These are phyloP conservation scores for Tenebrio molitor DNA, from an alignment of 1,140 invertebrate species.

Conservation along the genomic window DNA sequence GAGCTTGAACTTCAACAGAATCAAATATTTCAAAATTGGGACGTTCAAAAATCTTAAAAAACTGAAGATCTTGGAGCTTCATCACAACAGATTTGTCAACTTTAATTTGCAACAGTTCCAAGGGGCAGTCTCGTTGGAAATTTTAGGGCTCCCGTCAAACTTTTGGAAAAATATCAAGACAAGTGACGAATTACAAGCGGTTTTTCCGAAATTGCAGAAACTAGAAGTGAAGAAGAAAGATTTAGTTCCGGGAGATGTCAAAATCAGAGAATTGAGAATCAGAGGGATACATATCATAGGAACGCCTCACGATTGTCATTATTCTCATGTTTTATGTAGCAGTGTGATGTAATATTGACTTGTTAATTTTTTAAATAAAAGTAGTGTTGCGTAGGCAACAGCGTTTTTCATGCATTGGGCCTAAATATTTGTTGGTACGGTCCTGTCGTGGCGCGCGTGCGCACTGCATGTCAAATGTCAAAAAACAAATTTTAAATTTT, in stretches of 20 bases:
- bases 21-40: background rate
- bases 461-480: background rate
- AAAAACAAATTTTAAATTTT: too few relatives aligned
- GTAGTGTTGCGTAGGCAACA: too few relatives aligned
- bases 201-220: background rate
- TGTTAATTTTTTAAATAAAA: background rate
- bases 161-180: background rate
- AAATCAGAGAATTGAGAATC: background rate
- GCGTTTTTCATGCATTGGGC: too few relatives aligned
- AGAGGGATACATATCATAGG: background rate
- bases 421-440: background rate
- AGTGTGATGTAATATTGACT: too few relatives aligned
- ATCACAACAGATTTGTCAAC: background rate
- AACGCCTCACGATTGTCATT: background rate
- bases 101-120: background rate
- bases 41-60: background rate
- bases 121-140: background rate
- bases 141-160: background rate
- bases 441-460: background rate
- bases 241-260: background rate
- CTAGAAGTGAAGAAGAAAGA: slow-evolving; percentile 3
- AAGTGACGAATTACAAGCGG: background rate
- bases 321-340: too few relatives aligned
- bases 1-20: background rate
- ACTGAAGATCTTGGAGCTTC: background rate